These are phyloP conservation scores for Urocyon cinereoargenteus DNA, from an alignment of 2,797 vertebrate species.

Conservation along the genomic window DNA sequence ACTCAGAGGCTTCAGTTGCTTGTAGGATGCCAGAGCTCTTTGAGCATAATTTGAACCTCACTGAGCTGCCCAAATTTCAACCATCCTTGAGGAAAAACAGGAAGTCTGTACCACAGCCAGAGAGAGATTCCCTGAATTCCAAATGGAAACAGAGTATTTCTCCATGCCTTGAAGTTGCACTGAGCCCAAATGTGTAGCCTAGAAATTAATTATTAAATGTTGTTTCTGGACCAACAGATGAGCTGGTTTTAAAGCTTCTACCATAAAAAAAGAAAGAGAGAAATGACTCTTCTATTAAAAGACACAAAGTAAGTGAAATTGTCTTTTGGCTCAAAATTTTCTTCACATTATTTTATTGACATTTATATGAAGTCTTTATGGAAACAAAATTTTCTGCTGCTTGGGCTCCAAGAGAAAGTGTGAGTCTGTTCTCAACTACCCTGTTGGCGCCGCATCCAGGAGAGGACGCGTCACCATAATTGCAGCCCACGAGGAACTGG, in stretches of 20 bases:
- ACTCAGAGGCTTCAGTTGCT: slow-evolving; percentile 44
- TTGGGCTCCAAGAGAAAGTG: slow-evolving; percentile 20
- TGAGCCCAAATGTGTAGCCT: not conserved
- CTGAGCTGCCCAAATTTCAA: slow-evolving; percentile 57
- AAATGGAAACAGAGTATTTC: slow-evolving; percentile 41
- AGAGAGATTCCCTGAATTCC: slow-evolving; percentile 44
- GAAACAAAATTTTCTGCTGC: not conserved
- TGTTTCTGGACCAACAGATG: slow-evolving; percentile 57
- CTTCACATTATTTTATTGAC: not conserved
- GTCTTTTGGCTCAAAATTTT: not conserved
- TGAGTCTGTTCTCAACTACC: not conserved
- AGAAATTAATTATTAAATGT: slow-evolving; percentile 71
- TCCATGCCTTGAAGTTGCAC: slow-evolving; percentile 61
- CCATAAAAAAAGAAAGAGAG: not conserved
- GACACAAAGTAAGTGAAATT: not conserved
- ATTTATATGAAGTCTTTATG: slow-evolving; percentile 38
- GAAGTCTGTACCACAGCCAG: not conserved
- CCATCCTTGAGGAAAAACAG: slow-evolving; percentile 49
- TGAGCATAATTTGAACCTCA: slow-evolving; percentile 32
- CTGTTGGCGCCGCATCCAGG: not conserved
- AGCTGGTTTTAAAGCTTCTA: slow-evolving; percentile 45
- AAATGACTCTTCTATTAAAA: not conserved
- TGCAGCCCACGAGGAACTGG: not conserved
- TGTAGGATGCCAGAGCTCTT: slow-evolving; percentile 20
- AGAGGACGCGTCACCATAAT: not conserved